A percentile compares a stretch with the other conserved stretches of the same genome.
Evolutionary conservation across 2,888 invertebrate species (phyloP).

Genomic region (Onchidella celtica): DNA sequence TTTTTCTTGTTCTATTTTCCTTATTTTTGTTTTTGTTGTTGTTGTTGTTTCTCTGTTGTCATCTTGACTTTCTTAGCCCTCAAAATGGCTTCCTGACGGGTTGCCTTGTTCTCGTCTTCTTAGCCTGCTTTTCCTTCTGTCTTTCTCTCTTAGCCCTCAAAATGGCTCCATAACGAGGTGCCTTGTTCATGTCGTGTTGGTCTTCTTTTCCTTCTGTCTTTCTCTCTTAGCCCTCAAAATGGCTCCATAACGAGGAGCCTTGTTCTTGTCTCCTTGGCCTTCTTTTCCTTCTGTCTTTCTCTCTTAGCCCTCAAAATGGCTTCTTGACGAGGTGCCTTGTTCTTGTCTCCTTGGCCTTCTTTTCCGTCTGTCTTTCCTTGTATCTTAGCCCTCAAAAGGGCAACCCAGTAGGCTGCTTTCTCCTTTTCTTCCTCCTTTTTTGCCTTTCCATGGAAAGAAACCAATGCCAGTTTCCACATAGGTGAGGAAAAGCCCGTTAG

Average conservation of each 20-base stretch:
- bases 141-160: no score
- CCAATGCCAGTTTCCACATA: neutral
- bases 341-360: no score
- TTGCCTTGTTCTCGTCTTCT: neutral
- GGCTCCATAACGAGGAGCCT: no score
- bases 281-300: constrained; percentile 22
- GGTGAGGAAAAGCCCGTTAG: neutral
- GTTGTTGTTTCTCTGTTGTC: no score
- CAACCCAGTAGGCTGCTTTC: neutral
- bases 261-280: constrained; percentile 10
- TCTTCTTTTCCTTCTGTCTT: constrained; percentile 17
- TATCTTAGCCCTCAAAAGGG: neutral
- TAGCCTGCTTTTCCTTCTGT: neutral
- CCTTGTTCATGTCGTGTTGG: neutral
- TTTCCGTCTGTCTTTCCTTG: neutral
- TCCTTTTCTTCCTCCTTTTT: neutral
- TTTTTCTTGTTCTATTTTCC: no score
- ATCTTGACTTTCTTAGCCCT: no score
- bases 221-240: no score
- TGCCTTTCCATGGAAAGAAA: neutral
- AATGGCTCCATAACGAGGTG: no score
- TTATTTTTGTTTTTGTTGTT: no score
- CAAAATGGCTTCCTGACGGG: no score
- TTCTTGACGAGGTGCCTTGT: no score
- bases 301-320: no score